Conservation (phyloP, 2,888 invertebrate genomes). For the Geotrupes spiniger region DNA sequence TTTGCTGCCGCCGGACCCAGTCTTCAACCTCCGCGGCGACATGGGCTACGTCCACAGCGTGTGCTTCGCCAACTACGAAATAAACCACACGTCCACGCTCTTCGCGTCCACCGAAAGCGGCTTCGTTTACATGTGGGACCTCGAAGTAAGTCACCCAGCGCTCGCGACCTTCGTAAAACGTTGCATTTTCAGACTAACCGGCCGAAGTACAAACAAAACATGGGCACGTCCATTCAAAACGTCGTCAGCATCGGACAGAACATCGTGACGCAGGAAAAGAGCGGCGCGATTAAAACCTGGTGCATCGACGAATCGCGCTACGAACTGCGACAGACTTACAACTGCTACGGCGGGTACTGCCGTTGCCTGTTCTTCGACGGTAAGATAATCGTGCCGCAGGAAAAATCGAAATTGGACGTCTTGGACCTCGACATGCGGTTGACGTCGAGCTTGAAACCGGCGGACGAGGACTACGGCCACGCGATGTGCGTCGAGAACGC, state of each 20-base stretch:
- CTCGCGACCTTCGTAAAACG: conserved; percentile 1
- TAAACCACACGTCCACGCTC: conserved; percentile 60
- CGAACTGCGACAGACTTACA: conserved; percentile 55
- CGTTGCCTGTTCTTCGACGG: conserved; percentile 62
- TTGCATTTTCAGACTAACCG: conserved; percentile 64
- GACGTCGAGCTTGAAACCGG: conserved; percentile 49
- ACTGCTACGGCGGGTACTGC: conserved; percentile 71
- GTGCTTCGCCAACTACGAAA: conserved; percentile 59
- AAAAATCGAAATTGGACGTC: conserved; percentile 54
- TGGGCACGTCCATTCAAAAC: conserved; percentile 63
- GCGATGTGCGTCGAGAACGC: conserved; percentile 64
- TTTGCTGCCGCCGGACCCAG: conserved; percentile 74
- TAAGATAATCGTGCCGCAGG: conserved; percentile 65
- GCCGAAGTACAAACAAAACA: conserved; percentile 62
- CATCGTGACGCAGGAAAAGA: conserved; percentile 73
- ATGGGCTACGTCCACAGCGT: conserved; percentile 72
- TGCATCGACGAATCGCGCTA: conserved; percentile 59
- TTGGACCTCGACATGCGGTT: conserved; percentile 48
- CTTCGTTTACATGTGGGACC: conserved; percentile 73
- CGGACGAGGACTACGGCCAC: conserved; percentile 56
- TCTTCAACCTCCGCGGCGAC: conserved; percentile 69
- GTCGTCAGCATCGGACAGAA: conserved; percentile 60
- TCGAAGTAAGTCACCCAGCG: conserved; percentile 64
- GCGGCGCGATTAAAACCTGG: conserved; percentile 68
- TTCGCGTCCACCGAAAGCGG: conserved; percentile 74